Evolutionary conservation across 2,888 invertebrate species (phyloP), one percentile per base, ranked within the genome.

Genomic region (Platycnemis pennipes): DNA sequence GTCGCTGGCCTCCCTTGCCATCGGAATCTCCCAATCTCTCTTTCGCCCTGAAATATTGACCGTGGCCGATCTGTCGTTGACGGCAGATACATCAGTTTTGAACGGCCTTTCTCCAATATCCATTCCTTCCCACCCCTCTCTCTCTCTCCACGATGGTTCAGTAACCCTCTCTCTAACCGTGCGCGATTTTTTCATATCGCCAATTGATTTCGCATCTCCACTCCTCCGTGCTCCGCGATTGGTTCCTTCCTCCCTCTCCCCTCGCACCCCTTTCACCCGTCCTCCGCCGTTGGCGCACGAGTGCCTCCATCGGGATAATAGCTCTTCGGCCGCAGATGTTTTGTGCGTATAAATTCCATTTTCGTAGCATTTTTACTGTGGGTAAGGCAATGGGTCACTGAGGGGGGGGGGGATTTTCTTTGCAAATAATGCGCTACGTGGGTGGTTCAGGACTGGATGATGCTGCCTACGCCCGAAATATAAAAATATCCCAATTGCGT

Each of bases 31-130:
- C n/a, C 69, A 16, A 7, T 69, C 77, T 37, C 77, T 37, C 77
- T 77, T 77, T 77, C 77, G 77, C 77, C 63, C 63, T 91, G 91
- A 63, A 91, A 63, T 63, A 91, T 91, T 63, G 91, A 91, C 56
- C 53, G 53, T 37, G 89, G 53, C 89, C 56, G 91, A 91, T 63
- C 91, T 91, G 63, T 91, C 91, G 91, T 63, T 91, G 91, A 69
- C 42, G 91, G 91, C 91, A 63, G 44, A 91, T 91, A 44, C 91
- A 63, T 91, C 91, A 91, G 63, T 63, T 37, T 42, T 44, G 91
- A 87, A 44, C 45, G 87, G 44, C 63, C 63, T 63, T 63, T 63
- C 56, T 63, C 63, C 44, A 56, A 77, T 77, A 77, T 77, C 77
- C 37, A 77, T 37, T 37, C 42, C 56, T 19, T 88, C 42, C 31